Percentiles rank a stretch among this genome's conserved stretches.
phyloP scores from a whole-genome alignment of 2,113 vertebrate genomes.

The Lepus americanus region DNA sequence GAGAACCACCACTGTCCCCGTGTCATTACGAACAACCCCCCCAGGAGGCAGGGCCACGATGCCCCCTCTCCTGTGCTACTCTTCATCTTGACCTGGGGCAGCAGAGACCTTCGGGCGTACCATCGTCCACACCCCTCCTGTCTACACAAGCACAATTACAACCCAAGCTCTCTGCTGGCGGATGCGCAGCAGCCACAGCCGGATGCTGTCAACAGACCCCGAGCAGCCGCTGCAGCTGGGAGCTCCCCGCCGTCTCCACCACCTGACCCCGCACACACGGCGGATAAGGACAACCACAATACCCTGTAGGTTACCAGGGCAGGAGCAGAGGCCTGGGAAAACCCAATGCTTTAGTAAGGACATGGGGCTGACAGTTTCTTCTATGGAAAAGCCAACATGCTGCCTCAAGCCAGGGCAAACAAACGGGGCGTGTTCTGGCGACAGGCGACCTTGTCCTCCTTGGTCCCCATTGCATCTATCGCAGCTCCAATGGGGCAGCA shows the following conservation, averaged over 20 bases:
- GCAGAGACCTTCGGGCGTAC: too few species aligned
- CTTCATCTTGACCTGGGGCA: fast-evolving
- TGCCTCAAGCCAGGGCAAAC: background rate
- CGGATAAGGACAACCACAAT: background rate
- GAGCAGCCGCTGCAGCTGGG: too few species aligned
- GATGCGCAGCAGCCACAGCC: background rate
- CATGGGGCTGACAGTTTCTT: background rate
- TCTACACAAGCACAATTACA: background rate
- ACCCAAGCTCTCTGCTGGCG: background rate
- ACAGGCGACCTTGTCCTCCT: background rate
- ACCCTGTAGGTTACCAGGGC: background rate
- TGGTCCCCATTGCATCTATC: background rate
- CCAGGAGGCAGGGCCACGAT: too few species aligned
- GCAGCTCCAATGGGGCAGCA: background rate
- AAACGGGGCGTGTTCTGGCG: fast-evolving
- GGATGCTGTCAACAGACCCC: too few species aligned
- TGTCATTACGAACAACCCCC: background rate
- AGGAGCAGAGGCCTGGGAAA: background rate
- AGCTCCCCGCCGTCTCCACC: too few species aligned
- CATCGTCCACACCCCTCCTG: background rate
- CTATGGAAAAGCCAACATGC: background rate
- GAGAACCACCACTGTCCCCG: background rate
- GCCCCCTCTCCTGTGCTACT: background rate
- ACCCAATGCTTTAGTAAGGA: background rate
- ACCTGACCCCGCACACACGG: too few species aligned